A percentile compares a stretch with the other conserved stretches of the same genome.
These are phyloP conservation scores for Mixornis gularis DNA, from an alignment of 2,113 vertebrate genomes.

Conservation along the genomic window DNA sequence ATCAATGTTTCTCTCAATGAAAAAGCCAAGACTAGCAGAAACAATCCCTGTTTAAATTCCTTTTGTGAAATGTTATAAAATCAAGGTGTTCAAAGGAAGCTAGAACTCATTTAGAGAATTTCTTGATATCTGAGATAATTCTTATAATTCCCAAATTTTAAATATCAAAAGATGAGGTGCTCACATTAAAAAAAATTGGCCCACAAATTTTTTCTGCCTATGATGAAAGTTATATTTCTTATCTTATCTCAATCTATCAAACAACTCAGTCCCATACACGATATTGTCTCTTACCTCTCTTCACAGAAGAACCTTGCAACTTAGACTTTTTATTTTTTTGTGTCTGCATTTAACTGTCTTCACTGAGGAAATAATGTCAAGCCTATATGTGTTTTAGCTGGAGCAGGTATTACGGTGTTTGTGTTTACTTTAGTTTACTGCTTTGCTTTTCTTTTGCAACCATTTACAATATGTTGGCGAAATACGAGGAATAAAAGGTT, in stretches of 20 bases:
- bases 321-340: not conserved
- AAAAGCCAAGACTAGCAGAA: not conserved
- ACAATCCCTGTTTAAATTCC: not conserved
- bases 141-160: not conserved
- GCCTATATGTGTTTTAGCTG: not conserved
- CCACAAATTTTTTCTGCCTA: not conserved
- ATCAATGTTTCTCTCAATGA: not conserved
- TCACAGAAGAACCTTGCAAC: not conserved
- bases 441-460: not conserved
- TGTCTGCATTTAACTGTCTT: not conserved
- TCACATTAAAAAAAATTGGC: not conserved
- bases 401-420: not conserved
- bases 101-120: not conserved
- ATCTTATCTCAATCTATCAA: not conserved
- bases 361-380: not conserved
- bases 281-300: not conserved
- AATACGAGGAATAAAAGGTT: not conserved
- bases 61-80: not conserved
- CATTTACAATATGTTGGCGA: not conserved
- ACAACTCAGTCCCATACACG: fast-evolving
- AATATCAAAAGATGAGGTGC: not conserved
- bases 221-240: not conserved
- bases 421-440: not conserved
- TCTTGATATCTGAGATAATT: not conserved
- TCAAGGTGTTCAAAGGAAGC: not conserved